Base-by-base conservation (phyloP, 2,113 vertebrate species). In the Sclerurus mexicanus region DNA sequence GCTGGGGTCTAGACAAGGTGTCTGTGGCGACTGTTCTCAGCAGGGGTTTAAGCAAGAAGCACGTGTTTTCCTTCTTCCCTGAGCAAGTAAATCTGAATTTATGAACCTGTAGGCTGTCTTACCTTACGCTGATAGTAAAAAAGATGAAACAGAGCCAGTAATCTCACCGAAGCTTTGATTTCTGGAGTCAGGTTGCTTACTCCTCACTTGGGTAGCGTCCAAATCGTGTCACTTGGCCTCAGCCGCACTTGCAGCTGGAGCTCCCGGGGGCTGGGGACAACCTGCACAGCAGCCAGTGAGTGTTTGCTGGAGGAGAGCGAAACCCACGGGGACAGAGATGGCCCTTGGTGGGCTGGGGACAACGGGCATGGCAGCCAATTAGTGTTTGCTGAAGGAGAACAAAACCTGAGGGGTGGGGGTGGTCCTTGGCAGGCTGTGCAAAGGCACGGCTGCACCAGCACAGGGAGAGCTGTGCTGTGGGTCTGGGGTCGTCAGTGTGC, bases 381-480 rank as follows among this genome's bases (percentile, higher is more conserved):
- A 22, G 47, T 47, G 46, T 47, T 47, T 23, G 47, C 21, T 47
- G 22, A 11, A 47, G 47, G 47, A 47, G 47, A 47, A 22, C 22
- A 23, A 55, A 31, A 55, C 53, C 53, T 17, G 46, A 16, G 18
- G 53, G 53, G 14, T 14, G 27, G 27, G 17, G 50, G 50, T 28
- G 27, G 53, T 7, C 21, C 55, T n/a, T 56, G 55, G 33, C 21
- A 14, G 55, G 55, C 25, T 19, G 24, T 33, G 25, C 12, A 10
- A 20, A n/a, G 46, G 33, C 25, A n/a, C 0, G 0, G 49, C 55
- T 59, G 5, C 13, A 20, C 14, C 9, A 0, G 0, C 15, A 1
- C 1, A 0, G 42, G 8, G 39, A 16, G 28, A 20, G 25, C 47
- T 37, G 56, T 74, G 56, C 62, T 58, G 67, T 1, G 0, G 24